Evolutionary conservation across 2,113 vertebrate genomes (phyloP), one percentile per base, ranked within the genome.

Genomic region (Paralichthys olivaceus): DNA sequence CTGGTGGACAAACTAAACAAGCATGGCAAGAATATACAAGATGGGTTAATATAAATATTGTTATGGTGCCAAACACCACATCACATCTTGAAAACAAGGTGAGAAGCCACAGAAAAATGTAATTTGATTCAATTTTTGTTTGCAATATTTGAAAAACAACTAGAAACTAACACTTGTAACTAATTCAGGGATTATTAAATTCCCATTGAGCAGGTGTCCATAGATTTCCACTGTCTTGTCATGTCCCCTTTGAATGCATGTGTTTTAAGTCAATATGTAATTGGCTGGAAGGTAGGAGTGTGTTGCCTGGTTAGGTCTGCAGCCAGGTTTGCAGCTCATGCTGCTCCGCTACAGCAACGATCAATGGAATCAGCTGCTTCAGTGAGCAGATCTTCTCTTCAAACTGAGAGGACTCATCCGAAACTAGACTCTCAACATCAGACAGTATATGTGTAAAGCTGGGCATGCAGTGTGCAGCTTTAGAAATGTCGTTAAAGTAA

Each of bases 361-460:
- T 89, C 85, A 66, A 87, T 85, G 47, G 32, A 49, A 71, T 84
- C 55, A 65, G 56, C 14, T 19, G 68, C 76, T 58, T 40, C 83
- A 64, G 60, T 51, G 61, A 84, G 76, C 81, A 57, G 29, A 82
- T 80, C 68, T 65, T 47, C 67, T 40, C 64, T 55, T 81, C 76
- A 79, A n/a, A 53, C 49, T 5, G 49, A 49, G 45, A 49, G 45
- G 17, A 49, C 45, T 47, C 45, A 19, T 47, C 45, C 4, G 4
- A 47, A 47, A 51, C 49, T 3, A 2, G 17, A 4, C 47, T 49
- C 47, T 6, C 5, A 43, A 15, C 47, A 20, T 49, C 20, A n/a
- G 20, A n/a, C 76, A 54, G 57, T 17, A 17, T 25, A 15, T 34
- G 20, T 7, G 7, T 13, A 19, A 19, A 49, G 45, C 45, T 6